These are phyloP conservation scores for Heliconius cydno DNA, from an alignment of 2,888 invertebrate genomes.

Conservation along the genomic window DNA sequence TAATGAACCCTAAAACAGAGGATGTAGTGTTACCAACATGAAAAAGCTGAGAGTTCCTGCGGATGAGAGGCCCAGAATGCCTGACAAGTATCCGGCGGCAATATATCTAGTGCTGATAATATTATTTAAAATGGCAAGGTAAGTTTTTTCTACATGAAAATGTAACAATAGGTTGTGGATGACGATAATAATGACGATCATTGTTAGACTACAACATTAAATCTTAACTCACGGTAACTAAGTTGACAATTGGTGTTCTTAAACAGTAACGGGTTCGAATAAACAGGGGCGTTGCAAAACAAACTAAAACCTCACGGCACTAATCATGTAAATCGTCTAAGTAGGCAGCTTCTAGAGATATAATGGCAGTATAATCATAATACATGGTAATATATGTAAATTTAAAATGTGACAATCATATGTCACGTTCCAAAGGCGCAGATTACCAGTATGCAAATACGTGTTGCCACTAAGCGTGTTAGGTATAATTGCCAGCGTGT, in stretches of 20 bases:
- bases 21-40: conserved; percentile 80
- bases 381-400: conserved; percentile 78
- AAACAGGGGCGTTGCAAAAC: conserved; percentile 60
- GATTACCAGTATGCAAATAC: conserved; percentile 73
- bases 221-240: conserved; percentile 43
- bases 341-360: conserved; percentile 60
- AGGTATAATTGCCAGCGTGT: conserved; percentile 67
- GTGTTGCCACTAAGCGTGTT: conserved; percentile 69
- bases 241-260: conserved; percentile 47
- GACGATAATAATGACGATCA: too few relatives aligned
- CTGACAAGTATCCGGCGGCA: conserved; percentile 64
- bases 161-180: not conserved
- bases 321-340: conserved; percentile 71
- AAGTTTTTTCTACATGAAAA: conserved; percentile 50
- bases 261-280: conserved; percentile 51
- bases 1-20: conserved; percentile 73
- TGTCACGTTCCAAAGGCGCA: conserved; percentile 74
- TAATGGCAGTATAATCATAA: conserved; percentile 55
- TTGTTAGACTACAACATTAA: not conserved
- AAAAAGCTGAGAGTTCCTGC: conserved; percentile 60
- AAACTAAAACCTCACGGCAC: conserved; percentile 66
- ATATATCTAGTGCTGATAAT: conserved; percentile 71
- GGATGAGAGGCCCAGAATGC: conserved; percentile 72
- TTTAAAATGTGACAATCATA: conserved; percentile 81
- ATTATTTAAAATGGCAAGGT: conserved; percentile 75